Conservation (phyloP, 2,888 invertebrate genomes). For the Agelastica alni region DNA sequence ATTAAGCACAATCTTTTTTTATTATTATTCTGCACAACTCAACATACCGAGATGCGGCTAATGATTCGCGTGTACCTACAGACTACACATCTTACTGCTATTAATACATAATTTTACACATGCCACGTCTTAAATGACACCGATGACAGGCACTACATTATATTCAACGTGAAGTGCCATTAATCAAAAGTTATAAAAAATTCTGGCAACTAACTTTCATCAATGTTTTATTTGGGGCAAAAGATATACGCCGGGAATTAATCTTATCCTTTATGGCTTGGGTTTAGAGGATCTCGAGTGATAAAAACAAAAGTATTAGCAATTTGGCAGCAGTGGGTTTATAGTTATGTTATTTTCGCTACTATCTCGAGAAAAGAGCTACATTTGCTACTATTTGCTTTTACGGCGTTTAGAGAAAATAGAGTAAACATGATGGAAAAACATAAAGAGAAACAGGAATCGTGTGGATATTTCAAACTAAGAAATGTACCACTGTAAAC, state of each 20-base stretch:
- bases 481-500: too few relatives aligned
- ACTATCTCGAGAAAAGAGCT: slow-evolving; percentile 24
- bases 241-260: slow-evolving; percentile 21
- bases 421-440: neutral
- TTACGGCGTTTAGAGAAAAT: slow-evolving; percentile 11
- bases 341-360: slow-evolving; percentile 35
- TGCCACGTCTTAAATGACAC: slow-evolving; percentile 27
- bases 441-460: neutral
- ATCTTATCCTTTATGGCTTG: slow-evolving; percentile 22
- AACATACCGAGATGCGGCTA: slow-evolving; percentile 31
- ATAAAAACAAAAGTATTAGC: slow-evolving; percentile 35
- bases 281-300: slow-evolving; percentile 11
- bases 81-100: slow-evolving; percentile 29
- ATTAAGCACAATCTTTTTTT: slow-evolving; percentile 24
- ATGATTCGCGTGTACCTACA: slow-evolving; percentile 30
- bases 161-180: slow-evolving; percentile 22
- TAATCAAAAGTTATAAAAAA: slow-evolving; percentile 18
- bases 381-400: slow-evolving; percentile 26
- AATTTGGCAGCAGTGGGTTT: slow-evolving; percentile 30
- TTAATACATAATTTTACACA: slow-evolving; percentile 34
- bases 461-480: too few relatives aligned
- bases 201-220: slow-evolving; percentile 24
- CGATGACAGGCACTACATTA: slow-evolving; percentile 30
- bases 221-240: slow-evolving; percentile 9
- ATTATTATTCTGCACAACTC: slow-evolving; percentile 17